These are phyloP conservation scores for Ferdinandea cuprea DNA, from an alignment of 2,888 invertebrate genomes.

Conservation along the genomic window DNA sequence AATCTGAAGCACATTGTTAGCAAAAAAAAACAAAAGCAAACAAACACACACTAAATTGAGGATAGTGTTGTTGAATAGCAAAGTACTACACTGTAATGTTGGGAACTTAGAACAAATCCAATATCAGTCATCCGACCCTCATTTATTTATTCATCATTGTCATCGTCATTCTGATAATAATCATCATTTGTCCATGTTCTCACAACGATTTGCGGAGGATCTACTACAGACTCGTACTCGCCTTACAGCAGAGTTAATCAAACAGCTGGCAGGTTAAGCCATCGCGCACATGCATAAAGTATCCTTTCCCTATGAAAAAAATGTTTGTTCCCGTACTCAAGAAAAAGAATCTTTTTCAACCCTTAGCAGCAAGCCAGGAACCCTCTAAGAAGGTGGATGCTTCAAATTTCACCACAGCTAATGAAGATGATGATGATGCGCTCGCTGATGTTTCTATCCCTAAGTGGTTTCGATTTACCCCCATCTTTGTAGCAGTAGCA, in stretches of 20 bases:
- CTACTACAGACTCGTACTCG: background rate
- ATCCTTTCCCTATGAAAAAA: background rate
- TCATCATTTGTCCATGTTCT: slow-evolving; percentile 31
- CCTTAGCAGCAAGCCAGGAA: slow-evolving; percentile 16
- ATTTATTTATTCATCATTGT: slow-evolving; percentile 27
- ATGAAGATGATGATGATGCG: slow-evolving; percentile 37
- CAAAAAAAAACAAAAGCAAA: background rate
- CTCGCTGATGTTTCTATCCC: slow-evolving; percentile 45
- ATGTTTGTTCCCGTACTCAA: slow-evolving; percentile 33
- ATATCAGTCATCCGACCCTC: slow-evolving; percentile 24
- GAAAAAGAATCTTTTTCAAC: slow-evolving; percentile 12
- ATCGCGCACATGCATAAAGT: slow-evolving; percentile 35
- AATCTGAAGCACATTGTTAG: slow-evolving; percentile 25
- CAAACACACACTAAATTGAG: no score
- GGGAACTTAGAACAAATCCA: slow-evolving; percentile 38
- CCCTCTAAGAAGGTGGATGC: slow-evolving; percentile 27
- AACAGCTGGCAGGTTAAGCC: slow-evolving; percentile 18
- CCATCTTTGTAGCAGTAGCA: background rate
- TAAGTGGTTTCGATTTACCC: slow-evolving; percentile 64
- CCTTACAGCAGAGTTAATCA: slow-evolving; percentile 13
- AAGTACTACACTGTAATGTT: no score
- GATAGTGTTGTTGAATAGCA: background rate
- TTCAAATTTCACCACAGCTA: slow-evolving; percentile 41
- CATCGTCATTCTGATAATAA: slow-evolving; percentile 3
- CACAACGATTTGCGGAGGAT: slow-evolving; percentile 17